phyloP scores from a whole-genome alignment of 2,113 vertebrate species.

The Etheostoma spectabile region DNA sequence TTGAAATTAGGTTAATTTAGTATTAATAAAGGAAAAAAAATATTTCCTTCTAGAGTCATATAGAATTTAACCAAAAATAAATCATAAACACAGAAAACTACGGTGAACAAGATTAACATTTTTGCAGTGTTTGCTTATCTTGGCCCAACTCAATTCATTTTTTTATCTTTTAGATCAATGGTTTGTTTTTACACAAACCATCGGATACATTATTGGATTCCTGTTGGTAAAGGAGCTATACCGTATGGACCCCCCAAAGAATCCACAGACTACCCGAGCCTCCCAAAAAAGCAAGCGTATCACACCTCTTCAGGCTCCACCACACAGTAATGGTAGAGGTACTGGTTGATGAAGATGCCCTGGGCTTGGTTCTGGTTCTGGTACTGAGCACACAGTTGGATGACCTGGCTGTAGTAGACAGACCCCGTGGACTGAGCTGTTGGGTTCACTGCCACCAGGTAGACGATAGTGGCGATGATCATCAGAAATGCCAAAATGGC shows the following conservation, averaged over 20 bases:
- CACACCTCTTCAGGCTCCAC: constrained; percentile 95
- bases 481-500: constrained; percentile 86
- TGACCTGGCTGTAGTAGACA: constrained; percentile 85
- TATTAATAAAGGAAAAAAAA: background rate
- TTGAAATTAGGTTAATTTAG: background rate
- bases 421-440: constrained; percentile 89
- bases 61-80: too few species aligned
- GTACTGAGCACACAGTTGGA: constrained; percentile 88
- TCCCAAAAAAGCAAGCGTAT: background rate
- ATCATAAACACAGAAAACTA: too few species aligned
- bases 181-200: background rate
- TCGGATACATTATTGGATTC: background rate
- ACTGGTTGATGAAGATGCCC: constrained; percentile 90
- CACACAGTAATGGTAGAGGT: constrained; percentile 94
- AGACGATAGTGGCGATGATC: constrained; percentile 91
- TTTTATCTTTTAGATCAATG: too few species aligned
- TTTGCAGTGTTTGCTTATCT: background rate
- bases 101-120: background rate
- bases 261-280: background rate
- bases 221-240: background rate
- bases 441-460: constrained; percentile 91
- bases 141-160: background rate
- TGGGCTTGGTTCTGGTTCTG: constrained; percentile 81
- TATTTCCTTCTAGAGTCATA: background rate
- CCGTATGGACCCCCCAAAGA: background rate